Conservation (phyloP, 1,140 invertebrate species). For the Campoletis sonorensis region DNA sequence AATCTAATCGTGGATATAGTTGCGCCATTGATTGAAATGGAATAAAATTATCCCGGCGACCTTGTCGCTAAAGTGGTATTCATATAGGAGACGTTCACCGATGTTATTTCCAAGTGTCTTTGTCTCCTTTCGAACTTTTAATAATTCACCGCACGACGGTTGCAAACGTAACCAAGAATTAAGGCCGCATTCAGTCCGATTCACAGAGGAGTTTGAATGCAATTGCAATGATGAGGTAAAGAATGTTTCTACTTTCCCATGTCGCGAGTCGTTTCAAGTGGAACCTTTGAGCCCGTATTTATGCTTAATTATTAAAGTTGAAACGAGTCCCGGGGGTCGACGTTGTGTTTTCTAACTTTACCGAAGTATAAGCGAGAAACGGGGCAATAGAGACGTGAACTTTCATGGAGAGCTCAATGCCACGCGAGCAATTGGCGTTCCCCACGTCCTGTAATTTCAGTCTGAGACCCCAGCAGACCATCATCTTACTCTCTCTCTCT, state of each 20-base stretch:
- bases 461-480: not conserved
- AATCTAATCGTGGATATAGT: not conserved
- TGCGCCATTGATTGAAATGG: not conserved
- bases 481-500: not conserved
- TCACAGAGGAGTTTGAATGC: not conserved
- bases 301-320: constrained; percentile 14
- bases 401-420: constrained; percentile 28
- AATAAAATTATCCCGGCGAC: not conserved
- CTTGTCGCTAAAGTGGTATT: not conserved
- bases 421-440: constrained; percentile 14
- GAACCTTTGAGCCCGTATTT: not conserved
- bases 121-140: not conserved
- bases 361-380: not conserved
- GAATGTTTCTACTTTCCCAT: not conserved
- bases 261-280: not conserved
- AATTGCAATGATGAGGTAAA: not conserved
- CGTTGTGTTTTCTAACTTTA: not conserved
- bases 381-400: constrained; percentile 10
- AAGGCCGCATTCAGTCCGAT: not conserved
- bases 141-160: not conserved
- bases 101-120: not conserved
- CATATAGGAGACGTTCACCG: not conserved
- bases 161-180: not conserved
- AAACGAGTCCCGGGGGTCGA: not conserved
- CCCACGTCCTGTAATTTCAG: constrained; percentile 35